phyloP scores from a whole-genome alignment of 2,888 invertebrate species.

The Pheosia tremula region DNA sequence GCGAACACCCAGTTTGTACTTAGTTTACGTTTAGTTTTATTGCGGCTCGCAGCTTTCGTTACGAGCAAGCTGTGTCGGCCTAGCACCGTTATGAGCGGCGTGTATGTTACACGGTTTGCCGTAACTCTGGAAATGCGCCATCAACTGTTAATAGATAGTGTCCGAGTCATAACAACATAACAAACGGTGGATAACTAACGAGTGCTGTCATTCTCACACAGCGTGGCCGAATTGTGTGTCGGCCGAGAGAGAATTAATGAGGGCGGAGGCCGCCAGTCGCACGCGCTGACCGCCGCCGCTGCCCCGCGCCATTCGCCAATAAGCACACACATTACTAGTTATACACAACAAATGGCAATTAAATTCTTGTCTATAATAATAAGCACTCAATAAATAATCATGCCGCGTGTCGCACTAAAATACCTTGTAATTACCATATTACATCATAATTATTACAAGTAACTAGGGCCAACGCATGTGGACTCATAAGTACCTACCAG shows the following conservation, averaged over 20 bases:
- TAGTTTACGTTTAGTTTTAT: slow-evolving; percentile 65
- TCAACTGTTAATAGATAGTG: slow-evolving; percentile 63
- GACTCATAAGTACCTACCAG: no score
- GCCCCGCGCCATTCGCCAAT: slow-evolving; percentile 33
- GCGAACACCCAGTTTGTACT: slow-evolving; percentile 59
- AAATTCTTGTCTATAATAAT: neutral
- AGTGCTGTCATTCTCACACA: slow-evolving; percentile 69
- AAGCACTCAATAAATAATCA: no score
- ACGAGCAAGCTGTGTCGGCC: slow-evolving; percentile 33
- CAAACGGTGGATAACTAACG: slow-evolving; percentile 64
- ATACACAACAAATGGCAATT: slow-evolving; percentile 14
- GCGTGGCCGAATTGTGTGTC: slow-evolving; percentile 54
- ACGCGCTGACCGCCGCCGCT: slow-evolving; percentile 31
- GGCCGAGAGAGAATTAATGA: slow-evolving; percentile 62
- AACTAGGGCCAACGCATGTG: no score
- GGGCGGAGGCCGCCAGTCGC: slow-evolving; percentile 45
- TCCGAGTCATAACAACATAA: slow-evolving; percentile 57
- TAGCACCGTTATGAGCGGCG: slow-evolving; percentile 34
- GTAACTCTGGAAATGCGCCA: slow-evolving; percentile 47
- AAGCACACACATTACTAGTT: slow-evolving; percentile 35
- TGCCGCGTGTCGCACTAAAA: no score
- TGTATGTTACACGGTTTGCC: slow-evolving; percentile 29
- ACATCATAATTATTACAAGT: no score
- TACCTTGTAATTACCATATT: no score
- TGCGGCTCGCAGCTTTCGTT: slow-evolving; percentile 46